These are phyloP conservation scores for Drosophila glabriapex DNA, from an alignment of 2,888 invertebrate genomes.

Conservation along the genomic window DNA sequence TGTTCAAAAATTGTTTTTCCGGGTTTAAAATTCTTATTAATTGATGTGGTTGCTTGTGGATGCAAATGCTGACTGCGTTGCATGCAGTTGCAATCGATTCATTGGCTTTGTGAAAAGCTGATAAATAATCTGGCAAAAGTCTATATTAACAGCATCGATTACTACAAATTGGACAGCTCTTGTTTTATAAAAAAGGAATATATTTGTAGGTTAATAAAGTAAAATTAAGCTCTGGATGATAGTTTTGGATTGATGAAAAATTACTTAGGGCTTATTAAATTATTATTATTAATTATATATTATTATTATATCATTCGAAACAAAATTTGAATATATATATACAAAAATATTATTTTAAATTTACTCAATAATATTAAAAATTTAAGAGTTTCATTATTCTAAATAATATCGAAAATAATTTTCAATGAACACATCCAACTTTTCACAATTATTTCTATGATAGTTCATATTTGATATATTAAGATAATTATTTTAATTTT, in stretches of 20 bases:
- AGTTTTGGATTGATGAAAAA: not conserved
- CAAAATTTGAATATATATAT: not conserved
- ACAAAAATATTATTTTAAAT: not conserved
- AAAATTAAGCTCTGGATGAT: not conserved
- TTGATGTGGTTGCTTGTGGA: conserved; percentile 37
- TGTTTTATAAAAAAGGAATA: not conserved
- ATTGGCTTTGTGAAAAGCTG: not conserved
- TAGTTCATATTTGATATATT: not conserved
- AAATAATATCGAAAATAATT: not conserved
- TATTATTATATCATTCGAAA: not conserved
- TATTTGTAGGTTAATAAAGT: not conserved
- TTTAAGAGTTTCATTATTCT: rapidly evolving
- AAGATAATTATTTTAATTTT: not conserved
- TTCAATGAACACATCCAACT: not conserved
- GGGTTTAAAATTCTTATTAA: conserved; percentile 65
- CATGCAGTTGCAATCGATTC: not conserved
- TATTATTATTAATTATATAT: not conserved
- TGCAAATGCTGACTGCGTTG: conserved; percentile 26
- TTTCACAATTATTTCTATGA: not conserved
- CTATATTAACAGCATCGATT: not conserved
- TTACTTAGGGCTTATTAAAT: not conserved
- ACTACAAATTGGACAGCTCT: not conserved
- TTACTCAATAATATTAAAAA: not conserved
- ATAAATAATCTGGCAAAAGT: not conserved
- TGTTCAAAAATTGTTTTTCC: conserved; percentile 59